Conservation (phyloP, 2,888 invertebrate genomes). For the Macropis europaea region DNA sequence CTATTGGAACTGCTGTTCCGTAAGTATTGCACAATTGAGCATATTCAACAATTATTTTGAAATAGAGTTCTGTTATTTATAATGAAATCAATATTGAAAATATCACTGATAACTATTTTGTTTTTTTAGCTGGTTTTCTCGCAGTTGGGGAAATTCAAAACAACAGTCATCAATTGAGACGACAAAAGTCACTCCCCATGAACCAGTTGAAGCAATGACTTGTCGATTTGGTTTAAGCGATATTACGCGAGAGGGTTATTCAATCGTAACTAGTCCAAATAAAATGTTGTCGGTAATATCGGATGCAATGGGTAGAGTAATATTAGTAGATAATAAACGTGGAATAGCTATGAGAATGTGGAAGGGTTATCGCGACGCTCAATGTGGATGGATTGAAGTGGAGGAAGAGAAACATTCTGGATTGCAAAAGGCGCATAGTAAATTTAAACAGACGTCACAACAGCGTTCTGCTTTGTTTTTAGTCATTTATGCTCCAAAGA, state of each 20-base stretch:
- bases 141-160: slow-evolving; percentile 79
- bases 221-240: slow-evolving; percentile 92
- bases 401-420: slow-evolving; percentile 82
- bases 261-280: slow-evolving; percentile 90
- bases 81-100: background rate
- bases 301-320: slow-evolving; percentile 93
- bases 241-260: slow-evolving; percentile 87
- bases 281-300: slow-evolving; percentile 89
- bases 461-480: slow-evolving; percentile 89
- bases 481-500: slow-evolving; percentile 94
- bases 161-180: slow-evolving; percentile 67
- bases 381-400: slow-evolving; percentile 95
- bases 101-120: slow-evolving; percentile 48
- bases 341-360: slow-evolving; percentile 92
- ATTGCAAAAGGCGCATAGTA: slow-evolving; percentile 45
- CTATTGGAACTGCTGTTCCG: slow-evolving; percentile 83
- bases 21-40: slow-evolving; percentile 81
- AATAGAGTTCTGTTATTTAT: background rate
- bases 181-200: slow-evolving; percentile 67
- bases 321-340: slow-evolving; percentile 90
- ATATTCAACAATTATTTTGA: background rate
- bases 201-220: slow-evolving; percentile 86
- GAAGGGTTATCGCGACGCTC: slow-evolving; percentile 98
- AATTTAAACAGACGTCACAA: slow-evolving; percentile 63
- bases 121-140: slow-evolving; percentile 80